Percentiles rank a stretch among this genome's conserved stretches.
Evolutionary conservation across 2,888 invertebrate genomes (phyloP).

Genomic region (Branchinecta sandiegonensis): DNA sequence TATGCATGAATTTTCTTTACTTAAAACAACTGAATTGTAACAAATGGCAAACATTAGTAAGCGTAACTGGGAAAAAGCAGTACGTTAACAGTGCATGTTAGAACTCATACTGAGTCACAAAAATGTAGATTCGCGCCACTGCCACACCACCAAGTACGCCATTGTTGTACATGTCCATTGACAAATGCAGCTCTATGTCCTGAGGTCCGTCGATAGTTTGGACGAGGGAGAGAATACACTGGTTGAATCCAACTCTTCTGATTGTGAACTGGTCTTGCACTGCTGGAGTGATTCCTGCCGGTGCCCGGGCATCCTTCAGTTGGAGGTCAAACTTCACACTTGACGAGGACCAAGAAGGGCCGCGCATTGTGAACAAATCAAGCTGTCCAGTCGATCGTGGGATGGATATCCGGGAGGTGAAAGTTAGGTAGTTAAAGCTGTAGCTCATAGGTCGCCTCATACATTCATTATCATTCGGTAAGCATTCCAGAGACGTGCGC

Average conservation of each 20-base stretch:
- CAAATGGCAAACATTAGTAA: no score
- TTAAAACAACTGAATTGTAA: no score
- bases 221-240: conserved; percentile 60
- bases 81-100: conserved; percentile 33
- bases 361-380: conserved; percentile 75
- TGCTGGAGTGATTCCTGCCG: conserved; percentile 38
- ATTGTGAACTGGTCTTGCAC: conserved; percentile 37
- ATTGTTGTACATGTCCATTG: conserved; percentile 64
- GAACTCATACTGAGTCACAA: conserved; percentile 68
- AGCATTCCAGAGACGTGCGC: conserved; percentile 52
- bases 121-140: conserved; percentile 67
- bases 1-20: no score
- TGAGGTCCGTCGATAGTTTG: conserved; percentile 69
- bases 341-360: conserved; percentile 54
- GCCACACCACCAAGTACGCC: conserved; percentile 62
- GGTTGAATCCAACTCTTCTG: conserved; percentile 44
- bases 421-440: conserved; percentile 83
- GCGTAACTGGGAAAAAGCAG: no score
- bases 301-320: conserved; percentile 42
- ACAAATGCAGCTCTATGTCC: conserved; percentile 70
- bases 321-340: conserved; percentile 59
- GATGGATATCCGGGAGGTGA: conserved; percentile 66
- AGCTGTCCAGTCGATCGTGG: conserved; percentile 45
- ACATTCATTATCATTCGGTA: conserved; percentile 55
- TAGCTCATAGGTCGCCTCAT: conserved; percentile 64